Evolutionary conservation across 2,113 vertebrate genomes (phyloP).

Genomic region (Elgaria multicarinata): DNA sequence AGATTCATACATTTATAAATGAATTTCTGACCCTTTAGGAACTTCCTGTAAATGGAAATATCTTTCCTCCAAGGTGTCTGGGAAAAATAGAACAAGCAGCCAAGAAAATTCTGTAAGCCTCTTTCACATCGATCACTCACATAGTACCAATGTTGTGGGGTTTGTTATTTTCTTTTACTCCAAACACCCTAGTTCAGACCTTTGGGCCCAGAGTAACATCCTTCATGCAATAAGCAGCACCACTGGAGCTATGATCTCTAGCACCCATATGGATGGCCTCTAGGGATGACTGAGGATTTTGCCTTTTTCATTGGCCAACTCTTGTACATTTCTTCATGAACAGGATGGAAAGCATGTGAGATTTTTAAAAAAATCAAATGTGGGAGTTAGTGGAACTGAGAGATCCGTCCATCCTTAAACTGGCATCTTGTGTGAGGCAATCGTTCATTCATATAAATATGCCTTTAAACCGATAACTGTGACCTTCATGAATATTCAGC

Average conservation of each 20-base stretch:
- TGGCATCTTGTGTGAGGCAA: neutral
- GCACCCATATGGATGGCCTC: too few species aligned
- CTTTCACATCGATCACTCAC: neutral
- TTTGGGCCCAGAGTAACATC: neutral
- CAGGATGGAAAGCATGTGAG: too few species aligned
- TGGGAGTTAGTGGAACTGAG: too few species aligned
- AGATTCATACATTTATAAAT: conserved; percentile 22
- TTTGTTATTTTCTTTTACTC: neutral
- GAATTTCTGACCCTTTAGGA: conserved; percentile 44
- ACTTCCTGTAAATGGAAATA: neutral
- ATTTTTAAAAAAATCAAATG: neutral
- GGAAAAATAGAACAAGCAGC: conserved; percentile 1
- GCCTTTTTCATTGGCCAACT: too few species aligned
- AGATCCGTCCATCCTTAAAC: too few species aligned
- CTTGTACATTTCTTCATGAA: too few species aligned
- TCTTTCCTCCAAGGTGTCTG: conserved; percentile 45
- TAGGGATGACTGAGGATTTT: too few species aligned
- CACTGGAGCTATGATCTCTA: neutral
- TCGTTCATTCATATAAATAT: neutral
- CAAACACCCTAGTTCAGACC: neutral
- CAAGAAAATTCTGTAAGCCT: neutral
- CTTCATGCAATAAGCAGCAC: neutral
- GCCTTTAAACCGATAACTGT: neutral
- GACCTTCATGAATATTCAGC: too few species aligned
- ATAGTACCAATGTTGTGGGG: neutral